Evolutionary conservation across 2,113 vertebrate species (phyloP), one percentile per base, ranked within the genome.

Genomic region (Chaetodon trifascialis): DNA sequence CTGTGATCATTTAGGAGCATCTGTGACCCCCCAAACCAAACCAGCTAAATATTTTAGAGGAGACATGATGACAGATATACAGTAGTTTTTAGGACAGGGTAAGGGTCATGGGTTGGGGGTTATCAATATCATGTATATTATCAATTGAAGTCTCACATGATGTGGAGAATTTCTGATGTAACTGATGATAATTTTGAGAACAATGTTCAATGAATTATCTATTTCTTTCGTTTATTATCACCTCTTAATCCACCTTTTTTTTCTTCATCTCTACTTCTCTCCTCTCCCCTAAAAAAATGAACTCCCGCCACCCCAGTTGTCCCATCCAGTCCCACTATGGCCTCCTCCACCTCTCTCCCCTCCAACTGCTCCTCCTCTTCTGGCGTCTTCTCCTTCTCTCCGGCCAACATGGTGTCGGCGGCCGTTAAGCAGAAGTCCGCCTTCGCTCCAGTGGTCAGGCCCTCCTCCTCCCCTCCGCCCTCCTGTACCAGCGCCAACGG

Each of bases 371-470:
- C 97, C 95, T 97, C 97, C 87, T 98, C 98, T 82, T 98, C 98
- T 21, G 97, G 98, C 84, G 97, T 99, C 90, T 99, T 99, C 95
- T 99, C 98, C 94, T 99, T 99, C 95, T 99, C 98, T 90, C 98
- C 98, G 91, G 98, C 98, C 95, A 99, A 99, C 95, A 99, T 99
- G 98, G 98, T 99, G 89, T 99, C 98, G 3, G 97, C 98, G 5
- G 98, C 98, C 1, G 98, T 99, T 90, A 99, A 99, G 88, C 98
- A 99, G 96, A 99, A 99, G 96, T 99, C 98, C 4, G 98, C 98
- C 74, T 99, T 99, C 9, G 98, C 98, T 1, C 98, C 98, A 0
- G 98, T 99, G 0, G 97, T 99, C 93, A 96, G 98, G 93, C 98
- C 98, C 40, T 97, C 98, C 65, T 97, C 97, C 34, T 99, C 98